Base-by-base conservation (phyloP, 2,797 vertebrate genomes). In the Antennarius maculatus region DNA sequence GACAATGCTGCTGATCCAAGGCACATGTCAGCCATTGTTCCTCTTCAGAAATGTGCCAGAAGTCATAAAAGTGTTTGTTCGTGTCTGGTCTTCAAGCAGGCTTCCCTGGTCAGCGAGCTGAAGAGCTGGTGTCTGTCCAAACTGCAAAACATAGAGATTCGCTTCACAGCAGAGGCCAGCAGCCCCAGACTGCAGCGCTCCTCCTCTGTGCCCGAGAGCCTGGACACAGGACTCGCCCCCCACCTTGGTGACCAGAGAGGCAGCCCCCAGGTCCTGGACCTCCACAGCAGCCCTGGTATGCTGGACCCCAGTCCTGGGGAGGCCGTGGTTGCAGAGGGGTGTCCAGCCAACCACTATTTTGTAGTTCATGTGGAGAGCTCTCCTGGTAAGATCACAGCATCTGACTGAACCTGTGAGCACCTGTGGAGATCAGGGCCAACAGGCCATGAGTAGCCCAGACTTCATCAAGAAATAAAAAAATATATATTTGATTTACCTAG, bases 81-180 rank as follows among this genome's bases (percentile, higher is more conserved):
- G 31, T 39, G 1, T 66, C 12, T 67, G 2, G 43, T 31, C 85
- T 85, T 87, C 61, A 86, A 77, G 51, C 74, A 98, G 97, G 89
- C 84, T 7, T 96, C 95, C 6, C 90, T 98, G 82, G 94, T 95
- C 1, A 92, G 91, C 15, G 97, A 99, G 80, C 91, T 99, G 87
- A 98, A 99, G 92, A 95, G 89, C 73, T 99, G 97, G 97, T 99
- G 97, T 88, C 77, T 95, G 88, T 88, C 97, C 66, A 98, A 96
- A 92, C 95, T 99, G 79, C 96, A 98, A 81, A 95, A 92, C 84
- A 92, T 97, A 84, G 97, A 99, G 84, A 79, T 92, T 49, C 95
- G 91, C 57, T 89, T 96, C 76, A 92, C 92, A 17, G 94, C 93
- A 61, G 96, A 96, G 23, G 89, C 91, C 57, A 79, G 84, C 54